These are phyloP conservation scores for Drosophila sturtevanti DNA, from an alignment of 1,140 invertebrate genomes.

Conservation along the genomic window DNA sequence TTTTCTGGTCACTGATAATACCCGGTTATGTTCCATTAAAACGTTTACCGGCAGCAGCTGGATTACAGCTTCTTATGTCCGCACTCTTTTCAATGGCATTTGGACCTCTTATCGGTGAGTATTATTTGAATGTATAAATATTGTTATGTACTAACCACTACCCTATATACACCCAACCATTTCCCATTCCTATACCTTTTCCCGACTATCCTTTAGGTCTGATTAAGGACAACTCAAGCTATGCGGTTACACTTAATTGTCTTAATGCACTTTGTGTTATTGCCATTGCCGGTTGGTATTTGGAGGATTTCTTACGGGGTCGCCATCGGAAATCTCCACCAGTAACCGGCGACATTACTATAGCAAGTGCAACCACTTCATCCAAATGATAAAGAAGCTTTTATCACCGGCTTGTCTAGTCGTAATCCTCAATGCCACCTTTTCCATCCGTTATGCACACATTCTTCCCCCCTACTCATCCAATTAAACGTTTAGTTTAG, in stretches of 20 bases:
- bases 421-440: conserved; percentile 11
- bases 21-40: conserved; percentile 86
- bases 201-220: conserved; percentile 83
- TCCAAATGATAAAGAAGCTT: conserved; percentile 2
- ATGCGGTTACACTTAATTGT: conserved; percentile 85
- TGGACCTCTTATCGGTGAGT: conserved; percentile 85
- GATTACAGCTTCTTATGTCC: conserved; percentile 85
- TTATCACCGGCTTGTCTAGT: neutral
- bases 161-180: too few relatives aligned
- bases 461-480: conserved; percentile 16
- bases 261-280: conserved; percentile 83
- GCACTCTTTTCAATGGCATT: conserved; percentile 85
- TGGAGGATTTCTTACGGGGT: conserved; percentile 63
- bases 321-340: conserved; percentile 48
- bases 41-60: conserved; percentile 85
- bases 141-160: neutral
- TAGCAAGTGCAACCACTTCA: conserved; percentile 6
- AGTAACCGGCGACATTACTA: conserved; percentile 7
- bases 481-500: conserved; percentile 41
- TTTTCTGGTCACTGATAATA: conserved; percentile 87
- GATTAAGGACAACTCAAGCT: conserved; percentile 85
- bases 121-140: neutral
- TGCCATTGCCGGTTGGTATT: conserved; percentile 65
- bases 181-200: neutral
- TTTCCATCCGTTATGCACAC: neutral